phyloP scores from a whole-genome alignment of 2,113 vertebrate species.

The Protobothrops flavoviridis region DNA sequence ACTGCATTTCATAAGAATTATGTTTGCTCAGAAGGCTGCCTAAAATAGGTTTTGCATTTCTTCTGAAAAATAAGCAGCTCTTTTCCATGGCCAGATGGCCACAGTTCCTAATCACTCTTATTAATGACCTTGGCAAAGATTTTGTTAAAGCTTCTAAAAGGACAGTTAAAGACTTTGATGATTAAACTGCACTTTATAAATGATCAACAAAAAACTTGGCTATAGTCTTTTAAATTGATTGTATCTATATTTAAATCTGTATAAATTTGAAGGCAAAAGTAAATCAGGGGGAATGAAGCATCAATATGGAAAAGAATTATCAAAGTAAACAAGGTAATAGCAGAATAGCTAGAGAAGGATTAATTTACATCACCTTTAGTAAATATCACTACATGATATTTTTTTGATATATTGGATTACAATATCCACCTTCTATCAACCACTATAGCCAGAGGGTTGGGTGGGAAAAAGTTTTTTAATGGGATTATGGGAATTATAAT shows the following conservation, averaged over 20 bases:
- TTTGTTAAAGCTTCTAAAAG: slow-evolving; percentile 32
- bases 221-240: slow-evolving; percentile 50
- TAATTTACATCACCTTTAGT: background rate
- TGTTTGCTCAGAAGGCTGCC: background rate
- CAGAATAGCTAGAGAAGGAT: slow-evolving; percentile 6
- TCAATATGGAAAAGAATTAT: slow-evolving; percentile 35
- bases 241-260: slow-evolving; percentile 33
- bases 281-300: background rate
- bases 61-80: slow-evolving; percentile 14
- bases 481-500: background rate
- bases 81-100: slow-evolving; percentile 1
- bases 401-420: background rate
- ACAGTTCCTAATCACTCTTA: slow-evolving; percentile 23
- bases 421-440: background rate
- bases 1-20: background rate
- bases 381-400: background rate
- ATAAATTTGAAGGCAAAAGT: slow-evolving; percentile 37
- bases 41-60: slow-evolving; percentile 25
- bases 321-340: slow-evolving; percentile 31
- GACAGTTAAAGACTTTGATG: slow-evolving; percentile 27
- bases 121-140: slow-evolving; percentile 18
- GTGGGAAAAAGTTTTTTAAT: background rate
- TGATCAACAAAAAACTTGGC: slow-evolving; percentile 35
- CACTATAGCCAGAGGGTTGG: background rate
- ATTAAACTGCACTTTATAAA: slow-evolving; percentile 46